A percentile compares a stretch with the other conserved stretches of the same genome.
These are phyloP conservation scores for Bathynomus jamesi DNA, from an alignment of 1,140 invertebrate species.

Conservation along the genomic window DNA sequence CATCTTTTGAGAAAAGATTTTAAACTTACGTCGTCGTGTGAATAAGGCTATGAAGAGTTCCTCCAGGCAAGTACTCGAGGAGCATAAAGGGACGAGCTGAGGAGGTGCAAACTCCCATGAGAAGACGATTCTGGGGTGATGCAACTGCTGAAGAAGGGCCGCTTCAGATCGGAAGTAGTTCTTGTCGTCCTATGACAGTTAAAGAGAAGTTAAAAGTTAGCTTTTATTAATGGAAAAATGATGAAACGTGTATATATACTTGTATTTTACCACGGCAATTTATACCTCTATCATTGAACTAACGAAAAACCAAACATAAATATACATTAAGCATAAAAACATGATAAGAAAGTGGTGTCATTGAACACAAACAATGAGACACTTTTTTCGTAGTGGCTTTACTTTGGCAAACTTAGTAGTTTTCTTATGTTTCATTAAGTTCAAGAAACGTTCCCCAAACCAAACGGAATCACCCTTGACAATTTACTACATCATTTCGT, in stretches of 20 bases:
- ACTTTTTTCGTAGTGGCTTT: background rate
- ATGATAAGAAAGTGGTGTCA: too few relatives aligned
- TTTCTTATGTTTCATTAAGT: background rate
- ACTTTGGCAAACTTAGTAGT: background rate
- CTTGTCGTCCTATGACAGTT: constrained; percentile 31
- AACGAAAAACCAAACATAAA: too few relatives aligned
- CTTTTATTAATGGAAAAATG: too few relatives aligned
- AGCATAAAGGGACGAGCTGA: constrained; percentile 32
- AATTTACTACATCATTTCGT: too few relatives aligned
- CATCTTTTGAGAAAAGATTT: too few relatives aligned
- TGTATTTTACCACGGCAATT: too few relatives aligned
- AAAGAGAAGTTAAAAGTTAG: too few relatives aligned
- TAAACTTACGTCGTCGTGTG: constrained; percentile 26
- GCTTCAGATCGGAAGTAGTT: constrained; percentile 36
- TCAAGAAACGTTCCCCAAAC: background rate
- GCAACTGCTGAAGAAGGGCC: constrained; percentile 34
- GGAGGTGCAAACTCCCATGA: constrained; percentile 33
- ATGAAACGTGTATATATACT: too few relatives aligned
- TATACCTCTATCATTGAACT: too few relatives aligned
- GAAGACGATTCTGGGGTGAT: constrained; percentile 32
- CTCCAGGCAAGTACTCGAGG: constrained; percentile 31
- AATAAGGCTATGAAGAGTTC: constrained; percentile 28
- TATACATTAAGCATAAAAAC: too few relatives aligned
- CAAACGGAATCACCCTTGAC: background rate
- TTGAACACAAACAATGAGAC: background rate